These are phyloP conservation scores for Merops nubicus DNA, from an alignment of 2,113 vertebrate genomes.

Conservation along the genomic window DNA sequence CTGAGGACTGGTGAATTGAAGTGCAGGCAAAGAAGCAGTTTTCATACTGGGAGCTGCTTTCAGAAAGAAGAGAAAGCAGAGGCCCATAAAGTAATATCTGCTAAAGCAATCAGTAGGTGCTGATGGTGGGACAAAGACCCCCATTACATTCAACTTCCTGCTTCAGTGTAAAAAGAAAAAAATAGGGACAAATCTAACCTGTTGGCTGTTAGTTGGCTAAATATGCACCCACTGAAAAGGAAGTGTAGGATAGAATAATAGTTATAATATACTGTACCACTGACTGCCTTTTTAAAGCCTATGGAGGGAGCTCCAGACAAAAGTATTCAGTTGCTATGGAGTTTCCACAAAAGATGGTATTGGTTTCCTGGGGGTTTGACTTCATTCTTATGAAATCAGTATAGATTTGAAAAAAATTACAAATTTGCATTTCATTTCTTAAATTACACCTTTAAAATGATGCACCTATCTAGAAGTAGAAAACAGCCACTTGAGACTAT, in stretches of 20 bases:
- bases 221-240: neutral
- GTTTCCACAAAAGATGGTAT: neutral
- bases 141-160: neutral
- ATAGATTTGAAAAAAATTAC: neutral
- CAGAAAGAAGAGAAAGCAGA: neutral
- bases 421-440: neutral
- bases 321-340: neutral
- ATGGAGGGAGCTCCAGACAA: neutral
- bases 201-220: neutral
- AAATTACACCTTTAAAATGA: neutral
- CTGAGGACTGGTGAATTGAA: neutral
- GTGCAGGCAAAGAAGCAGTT: neutral
- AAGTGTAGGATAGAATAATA: accelerated
- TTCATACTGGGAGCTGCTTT: neutral
- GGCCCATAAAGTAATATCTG: neutral
- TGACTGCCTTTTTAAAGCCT: neutral
- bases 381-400: neutral
- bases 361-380: neutral
- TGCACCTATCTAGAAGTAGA: neutral
- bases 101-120: neutral
- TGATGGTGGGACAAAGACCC: neutral
- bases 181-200: neutral
- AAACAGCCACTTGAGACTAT: neutral
- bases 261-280: neutral
- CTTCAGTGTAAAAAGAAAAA: neutral